A percentile compares a stretch with the other conserved stretches of the same genome.
phyloP scores from a whole-genome alignment of 2,797 vertebrate species.

The Cryptoprocta ferox region DNA sequence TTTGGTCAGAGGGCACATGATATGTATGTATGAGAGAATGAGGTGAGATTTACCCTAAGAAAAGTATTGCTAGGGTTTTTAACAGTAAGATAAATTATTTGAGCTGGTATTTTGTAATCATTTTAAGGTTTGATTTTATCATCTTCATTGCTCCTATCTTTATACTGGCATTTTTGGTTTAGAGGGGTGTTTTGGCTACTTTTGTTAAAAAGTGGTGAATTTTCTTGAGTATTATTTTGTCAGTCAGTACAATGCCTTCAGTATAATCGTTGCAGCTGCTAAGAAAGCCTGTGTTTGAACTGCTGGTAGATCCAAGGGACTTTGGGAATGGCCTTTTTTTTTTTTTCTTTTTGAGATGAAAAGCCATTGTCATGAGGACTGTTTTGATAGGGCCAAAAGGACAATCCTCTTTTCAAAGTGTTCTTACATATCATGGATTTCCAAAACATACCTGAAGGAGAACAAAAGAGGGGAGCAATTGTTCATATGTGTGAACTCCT shows the following conservation, averaged over 20 bases:
- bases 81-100: background rate
- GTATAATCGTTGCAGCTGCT: background rate
- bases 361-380: background rate
- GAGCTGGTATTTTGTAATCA: background rate
- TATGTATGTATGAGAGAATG: background rate
- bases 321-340: background rate
- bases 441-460: background rate
- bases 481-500: background rate
- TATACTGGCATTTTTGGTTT: conserved; percentile 23
- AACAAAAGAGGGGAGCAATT: background rate
- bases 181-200: background rate
- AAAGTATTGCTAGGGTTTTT: background rate
- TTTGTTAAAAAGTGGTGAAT: background rate
- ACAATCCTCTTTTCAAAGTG: background rate
- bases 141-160: conserved; percentile 19
- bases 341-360: background rate
- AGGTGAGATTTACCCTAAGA: background rate
- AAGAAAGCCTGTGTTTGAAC: background rate
- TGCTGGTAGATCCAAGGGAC: background rate
- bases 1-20: background rate
- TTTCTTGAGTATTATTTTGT: conserved; percentile 2
- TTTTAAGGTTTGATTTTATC: conserved; percentile 31
- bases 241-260: background rate
- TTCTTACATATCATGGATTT: background rate
- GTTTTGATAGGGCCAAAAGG: background rate